Evolutionary conservation across 2,797 vertebrate species (phyloP).

Genomic region (Ataeniobius toweri): DNA sequence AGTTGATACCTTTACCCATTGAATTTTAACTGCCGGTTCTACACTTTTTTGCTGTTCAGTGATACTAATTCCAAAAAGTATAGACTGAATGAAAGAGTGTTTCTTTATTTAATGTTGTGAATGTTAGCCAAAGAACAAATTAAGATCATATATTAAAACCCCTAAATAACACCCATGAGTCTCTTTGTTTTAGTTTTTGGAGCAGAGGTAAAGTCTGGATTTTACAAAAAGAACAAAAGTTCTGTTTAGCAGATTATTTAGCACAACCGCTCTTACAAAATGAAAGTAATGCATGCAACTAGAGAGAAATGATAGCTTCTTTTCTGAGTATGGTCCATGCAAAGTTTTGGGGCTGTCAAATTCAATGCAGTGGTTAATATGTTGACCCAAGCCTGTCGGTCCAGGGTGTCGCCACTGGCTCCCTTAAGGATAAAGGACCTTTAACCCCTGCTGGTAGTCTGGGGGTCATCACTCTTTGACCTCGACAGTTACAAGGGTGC

Average conservation of each 20-base stretch:
- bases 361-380: conserved; percentile 46
- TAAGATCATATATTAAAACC: not conserved
- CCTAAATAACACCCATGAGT: not conserved
- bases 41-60: not conserved
- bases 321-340: conserved; percentile 2
- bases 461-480: conserved; percentile 69
- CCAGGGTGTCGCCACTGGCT: conserved; percentile 64
- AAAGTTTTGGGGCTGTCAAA: conserved; percentile 46
- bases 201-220: not conserved
- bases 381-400: conserved; percentile 58
- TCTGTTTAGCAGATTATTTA: conserved; percentile 30
- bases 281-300: conserved; percentile 28
- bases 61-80: not conserved
- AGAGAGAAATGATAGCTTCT: conserved; percentile 26
- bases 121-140: not conserved
- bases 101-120: not conserved
- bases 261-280: conserved; percentile 5
- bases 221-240: conserved; percentile 35
- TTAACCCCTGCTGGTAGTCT: conserved; percentile 57
- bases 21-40: not conserved
- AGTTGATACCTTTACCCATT: not conserved
- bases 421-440: conserved; percentile 54
- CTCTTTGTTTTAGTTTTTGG: not conserved
- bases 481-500: conserved; percentile 65
- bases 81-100: not conserved